Evolutionary conservation across 2,888 invertebrate genomes (phyloP), one percentile per base, ranked within the genome.

Genomic region (Yponomeuta malinellus): DNA sequence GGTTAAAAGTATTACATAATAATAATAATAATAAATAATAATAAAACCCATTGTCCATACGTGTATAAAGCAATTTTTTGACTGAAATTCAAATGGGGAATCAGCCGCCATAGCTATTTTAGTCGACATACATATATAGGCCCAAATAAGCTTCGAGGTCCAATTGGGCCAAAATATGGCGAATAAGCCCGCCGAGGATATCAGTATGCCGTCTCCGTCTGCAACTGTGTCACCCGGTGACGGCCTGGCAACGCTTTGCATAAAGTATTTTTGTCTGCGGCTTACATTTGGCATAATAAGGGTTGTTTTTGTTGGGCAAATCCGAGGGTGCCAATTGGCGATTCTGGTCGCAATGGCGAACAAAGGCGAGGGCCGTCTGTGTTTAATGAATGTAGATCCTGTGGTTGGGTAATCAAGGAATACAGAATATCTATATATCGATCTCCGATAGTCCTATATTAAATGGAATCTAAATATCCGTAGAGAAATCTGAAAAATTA

Each of bases 211-310:
- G 2, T 3, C 65, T 31, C 31, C 65, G 65, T 65, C 31, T 31
- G 31, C 65, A 65, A 31, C 65, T 65, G 65, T 31, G 65, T 65
- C 65, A 65, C 10, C 33, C 31, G 65, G 33, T 65, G 65, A 65
- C 52, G 52, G 65, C 65, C 31, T 31, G 65, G 65, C 65, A 65
- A 12, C 31, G 33, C 12, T 65, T 65, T 65, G 65, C 65, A 65
- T 65, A 65, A 29, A 31, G 29, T 65, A 65, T 65, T 65, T 33
- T 12, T 29, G 12, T 12, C 15, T 15, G 15, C 52, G 12, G 52
- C 52, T 59, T 12, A 59, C 52, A 59, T 59, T 59, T 59, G 52
- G 52, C 52, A 59, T 59, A 59, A 59, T 59, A 59, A 59, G 52
- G 52, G 52, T 59, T 59, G 52, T 59, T 59, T 59, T 59, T 15